Conservation (phyloP, 2,888 invertebrate genomes). For the Chymomyza caudatula region DNA sequence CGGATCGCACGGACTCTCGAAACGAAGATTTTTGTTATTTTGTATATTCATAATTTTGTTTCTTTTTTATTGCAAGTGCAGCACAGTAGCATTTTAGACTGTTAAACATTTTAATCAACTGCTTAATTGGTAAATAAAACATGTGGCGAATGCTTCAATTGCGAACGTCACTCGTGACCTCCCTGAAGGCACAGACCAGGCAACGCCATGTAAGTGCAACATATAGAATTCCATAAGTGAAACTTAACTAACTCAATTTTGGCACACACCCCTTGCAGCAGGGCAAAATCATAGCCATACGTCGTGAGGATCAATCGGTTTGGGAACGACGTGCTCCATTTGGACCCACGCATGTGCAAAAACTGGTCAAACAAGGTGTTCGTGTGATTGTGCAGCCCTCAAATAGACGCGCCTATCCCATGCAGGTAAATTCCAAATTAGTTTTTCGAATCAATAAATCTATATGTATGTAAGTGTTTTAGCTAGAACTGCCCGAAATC, state of each 20-base stretch:
- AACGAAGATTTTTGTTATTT: slow-evolving; percentile 2
- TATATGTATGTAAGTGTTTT: neutral
- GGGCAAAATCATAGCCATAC: slow-evolving; percentile 88
- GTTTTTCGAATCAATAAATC: neutral
- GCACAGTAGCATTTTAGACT: neutral
- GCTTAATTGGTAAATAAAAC: slow-evolving; percentile 29
- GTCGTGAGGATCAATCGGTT: slow-evolving; percentile 95
- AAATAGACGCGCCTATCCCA: slow-evolving; percentile 97
- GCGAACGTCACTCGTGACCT: slow-evolving; percentile 54
- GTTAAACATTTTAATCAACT: slow-evolving; percentile 14
- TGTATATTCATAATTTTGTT: slow-evolving; percentile 9
- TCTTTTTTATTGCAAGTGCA: neutral
- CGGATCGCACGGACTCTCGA: slow-evolving; percentile 48
- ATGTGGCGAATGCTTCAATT: slow-evolving; percentile 73
- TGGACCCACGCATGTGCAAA: slow-evolving; percentile 93
- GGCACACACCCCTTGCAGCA: slow-evolving; percentile 75
- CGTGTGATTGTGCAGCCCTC: slow-evolving; percentile 99
- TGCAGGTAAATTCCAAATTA: slow-evolving; percentile 83
- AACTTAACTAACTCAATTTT: neutral
- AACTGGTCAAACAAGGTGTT: slow-evolving; percentile 91
- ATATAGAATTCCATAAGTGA: neutral
- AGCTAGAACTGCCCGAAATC: neutral
- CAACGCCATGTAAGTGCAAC: slow-evolving; percentile 74
- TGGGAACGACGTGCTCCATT: slow-evolving; percentile 98
- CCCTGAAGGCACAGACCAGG: slow-evolving; percentile 39